phyloP scores from a whole-genome alignment of 2,888 invertebrate genomes.

The Ernsta delagoae region DNA sequence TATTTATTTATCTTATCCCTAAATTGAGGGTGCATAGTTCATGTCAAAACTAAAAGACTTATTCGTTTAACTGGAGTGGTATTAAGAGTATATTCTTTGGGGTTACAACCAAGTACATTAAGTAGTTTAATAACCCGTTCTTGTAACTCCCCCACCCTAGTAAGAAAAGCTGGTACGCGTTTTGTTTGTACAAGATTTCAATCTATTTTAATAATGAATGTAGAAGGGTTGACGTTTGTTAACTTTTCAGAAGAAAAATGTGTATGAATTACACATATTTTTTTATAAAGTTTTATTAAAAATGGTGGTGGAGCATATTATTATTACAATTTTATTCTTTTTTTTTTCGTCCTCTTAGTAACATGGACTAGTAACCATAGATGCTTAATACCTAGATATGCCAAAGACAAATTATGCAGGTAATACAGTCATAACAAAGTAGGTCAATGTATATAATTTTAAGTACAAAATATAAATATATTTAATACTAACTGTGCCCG shows the following conservation, averaged over 20 bases:
- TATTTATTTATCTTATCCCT: too few relatives aligned
- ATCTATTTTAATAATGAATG: conserved; percentile 27
- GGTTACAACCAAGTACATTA: conserved; percentile 30
- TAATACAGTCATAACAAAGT: too few relatives aligned
- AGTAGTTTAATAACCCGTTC: conserved; percentile 35
- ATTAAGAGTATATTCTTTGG: conserved; percentile 13
- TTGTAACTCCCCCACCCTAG: conserved; percentile 18
- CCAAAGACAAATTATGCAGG: too few relatives aligned
- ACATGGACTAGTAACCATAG: too few relatives aligned
- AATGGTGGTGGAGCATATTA: too few relatives aligned
- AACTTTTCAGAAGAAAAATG: not conserved
- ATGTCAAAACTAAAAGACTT: not conserved
- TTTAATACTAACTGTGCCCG: too few relatives aligned
- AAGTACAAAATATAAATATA: too few relatives aligned
- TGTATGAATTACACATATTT: not conserved
- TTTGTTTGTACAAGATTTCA: conserved; percentile 31
- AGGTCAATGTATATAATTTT: too few relatives aligned
- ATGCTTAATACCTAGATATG: too few relatives aligned
- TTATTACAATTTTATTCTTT: too few relatives aligned
- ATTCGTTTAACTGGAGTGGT: conserved; percentile 14
- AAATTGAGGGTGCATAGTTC: not conserved
- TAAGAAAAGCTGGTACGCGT: conserved; percentile 20
- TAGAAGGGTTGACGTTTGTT: not conserved
- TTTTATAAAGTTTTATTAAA: too few relatives aligned
- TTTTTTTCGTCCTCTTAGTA: too few relatives aligned